Evolutionary conservation across 2,888 invertebrate species (phyloP).

Genomic region (Folsomia candida): DNA sequence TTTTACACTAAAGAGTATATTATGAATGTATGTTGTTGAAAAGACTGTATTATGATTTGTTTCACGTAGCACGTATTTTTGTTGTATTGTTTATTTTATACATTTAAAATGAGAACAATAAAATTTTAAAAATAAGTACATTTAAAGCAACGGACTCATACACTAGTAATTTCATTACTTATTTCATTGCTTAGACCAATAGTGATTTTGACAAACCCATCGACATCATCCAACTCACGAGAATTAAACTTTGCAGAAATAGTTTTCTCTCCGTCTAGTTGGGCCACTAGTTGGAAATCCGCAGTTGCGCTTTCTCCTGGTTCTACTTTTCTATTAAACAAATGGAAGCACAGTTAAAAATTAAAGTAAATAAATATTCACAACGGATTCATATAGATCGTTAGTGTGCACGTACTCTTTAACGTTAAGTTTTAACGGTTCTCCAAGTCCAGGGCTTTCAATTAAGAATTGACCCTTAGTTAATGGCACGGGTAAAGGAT

Average conservation of each 20-base stretch:
- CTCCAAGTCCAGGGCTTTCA: slow-evolving; percentile 76
- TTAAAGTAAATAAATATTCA: no score
- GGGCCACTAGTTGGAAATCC: slow-evolving; percentile 73
- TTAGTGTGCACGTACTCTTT: slow-evolving; percentile 56
- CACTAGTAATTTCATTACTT: neutral
- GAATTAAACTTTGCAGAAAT: slow-evolving; percentile 83
- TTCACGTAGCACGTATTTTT: neutral
- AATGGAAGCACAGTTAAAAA: no score
- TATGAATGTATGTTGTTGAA: neutral
- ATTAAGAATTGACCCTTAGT: slow-evolving; percentile 75
- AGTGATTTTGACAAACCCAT: slow-evolving; percentile 63
- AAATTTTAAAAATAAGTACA: neutral
- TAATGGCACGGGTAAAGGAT: slow-evolving; percentile 77
- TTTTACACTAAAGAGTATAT: no score
- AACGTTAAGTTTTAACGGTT: slow-evolving; percentile 69
- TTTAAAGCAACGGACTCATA: neutral
- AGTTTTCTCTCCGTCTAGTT: slow-evolving; percentile 74
- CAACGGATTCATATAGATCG: neutral
- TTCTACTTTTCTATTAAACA: slow-evolving; percentile 60
- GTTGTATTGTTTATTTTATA: neutral
- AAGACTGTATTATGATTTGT: neutral
- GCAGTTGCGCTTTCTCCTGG: slow-evolving; percentile 69
- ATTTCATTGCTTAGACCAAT: slow-evolving; percentile 43
- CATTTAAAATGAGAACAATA: neutral
- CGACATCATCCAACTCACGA: slow-evolving; percentile 83